These are phyloP conservation scores for Argynnis bischoffii DNA, from an alignment of 2,888 invertebrate genomes.

Conservation along the genomic window DNA sequence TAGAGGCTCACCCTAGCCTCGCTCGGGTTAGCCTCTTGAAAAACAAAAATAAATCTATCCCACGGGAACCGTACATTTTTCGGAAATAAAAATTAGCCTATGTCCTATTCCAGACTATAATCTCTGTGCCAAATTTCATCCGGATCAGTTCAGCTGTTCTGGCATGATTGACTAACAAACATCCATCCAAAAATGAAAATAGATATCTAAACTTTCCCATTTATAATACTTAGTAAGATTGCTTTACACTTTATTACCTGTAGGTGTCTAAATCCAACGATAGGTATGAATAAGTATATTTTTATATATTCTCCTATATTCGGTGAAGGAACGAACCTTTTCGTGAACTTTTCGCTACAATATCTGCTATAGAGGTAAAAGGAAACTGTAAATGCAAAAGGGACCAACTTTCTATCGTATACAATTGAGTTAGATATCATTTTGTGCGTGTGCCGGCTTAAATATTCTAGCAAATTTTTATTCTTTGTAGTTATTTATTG, in stretches of 20 bases:
- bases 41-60: no score
- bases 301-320: slow-evolving; percentile 2
- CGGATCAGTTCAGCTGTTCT: no score
- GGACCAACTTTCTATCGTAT: slow-evolving; percentile 13
- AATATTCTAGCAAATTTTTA: slow-evolving; percentile 11
- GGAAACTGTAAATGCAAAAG: slow-evolving; percentile 19
- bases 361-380: slow-evolving; percentile 12
- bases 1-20: no score
- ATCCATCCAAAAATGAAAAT: no score
- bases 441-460: slow-evolving; percentile 5
- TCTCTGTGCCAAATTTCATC: no score
- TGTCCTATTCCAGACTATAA: no score
- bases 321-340: slow-evolving; percentile 7
- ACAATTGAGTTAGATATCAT: slow-evolving; percentile 18
- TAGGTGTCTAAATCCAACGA: neutral
- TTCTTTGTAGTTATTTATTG: neutral
- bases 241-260: neutral
- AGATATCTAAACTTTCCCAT: no score
- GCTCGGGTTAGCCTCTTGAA: no score
- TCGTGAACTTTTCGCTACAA: slow-evolving; percentile 13
- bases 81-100: no score
- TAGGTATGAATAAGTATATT: neutral
- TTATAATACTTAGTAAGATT: no score
- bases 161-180: no score
- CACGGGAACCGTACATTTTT: no score